These are phyloP conservation scores for Chirona hameri DNA, from an alignment of 2,888 invertebrate species.

Conservation along the genomic window DNA sequence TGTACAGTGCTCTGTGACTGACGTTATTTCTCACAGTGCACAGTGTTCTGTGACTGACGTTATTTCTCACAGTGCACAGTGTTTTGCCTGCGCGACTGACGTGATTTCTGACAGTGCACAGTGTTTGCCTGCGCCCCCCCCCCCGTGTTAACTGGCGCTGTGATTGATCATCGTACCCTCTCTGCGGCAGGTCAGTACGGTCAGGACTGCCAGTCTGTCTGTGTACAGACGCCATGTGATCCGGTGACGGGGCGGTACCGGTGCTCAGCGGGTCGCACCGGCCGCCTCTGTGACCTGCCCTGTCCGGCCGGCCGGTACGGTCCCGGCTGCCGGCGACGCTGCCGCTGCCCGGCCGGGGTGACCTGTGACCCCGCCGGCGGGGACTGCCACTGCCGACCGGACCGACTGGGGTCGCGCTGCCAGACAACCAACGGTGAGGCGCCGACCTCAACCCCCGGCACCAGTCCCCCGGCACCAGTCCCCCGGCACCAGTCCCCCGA, in stretches of 20 bases:
- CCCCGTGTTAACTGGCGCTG: too few species aligned
- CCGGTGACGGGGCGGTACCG: slow-evolving; percentile 34
- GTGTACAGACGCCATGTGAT: slow-evolving; percentile 28
- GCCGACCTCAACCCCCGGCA: not conserved
- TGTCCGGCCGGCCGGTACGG: slow-evolving; percentile 51
- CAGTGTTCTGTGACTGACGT: too few species aligned
- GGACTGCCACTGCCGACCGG: slow-evolving; percentile 50
- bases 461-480: not conserved
- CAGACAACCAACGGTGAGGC: slow-evolving; percentile 25
- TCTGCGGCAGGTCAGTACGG: not conserved
- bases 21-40: too few species aligned
- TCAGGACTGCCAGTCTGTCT: not conserved
- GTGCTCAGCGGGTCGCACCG: slow-evolving; percentile 45
- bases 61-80: too few species aligned
- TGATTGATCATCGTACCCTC: not conserved
- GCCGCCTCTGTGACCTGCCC: slow-evolving; percentile 36
- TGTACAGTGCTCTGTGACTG: too few species aligned
- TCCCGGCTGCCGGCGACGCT: slow-evolving; percentile 48
- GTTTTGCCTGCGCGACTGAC: too few species aligned
- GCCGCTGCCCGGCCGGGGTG: slow-evolving; percentile 44
- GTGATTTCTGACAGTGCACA: too few species aligned
- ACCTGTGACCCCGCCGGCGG: slow-evolving; percentile 46
- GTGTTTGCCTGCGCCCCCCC: too few species aligned
- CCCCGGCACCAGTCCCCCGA: not conserved
- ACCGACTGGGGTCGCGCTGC: slow-evolving; percentile 49